phyloP scores from a whole-genome alignment of 2,113 vertebrate species.

The Upupa epops region DNA sequence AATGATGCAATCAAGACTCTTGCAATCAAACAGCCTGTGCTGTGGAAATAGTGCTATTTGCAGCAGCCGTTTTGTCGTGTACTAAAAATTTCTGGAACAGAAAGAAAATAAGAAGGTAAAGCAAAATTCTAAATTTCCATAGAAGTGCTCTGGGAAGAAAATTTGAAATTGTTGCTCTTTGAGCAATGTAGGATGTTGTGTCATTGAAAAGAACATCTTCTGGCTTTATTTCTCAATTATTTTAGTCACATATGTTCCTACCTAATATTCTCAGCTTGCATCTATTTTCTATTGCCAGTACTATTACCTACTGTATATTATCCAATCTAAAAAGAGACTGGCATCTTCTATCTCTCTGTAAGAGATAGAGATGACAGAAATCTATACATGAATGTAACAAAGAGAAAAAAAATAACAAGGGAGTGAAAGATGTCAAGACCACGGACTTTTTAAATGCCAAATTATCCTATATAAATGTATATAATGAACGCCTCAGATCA shows the following conservation, averaged over 20 bases:
- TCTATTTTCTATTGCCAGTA: constrained; percentile 68
- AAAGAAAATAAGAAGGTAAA: constrained; percentile 77
- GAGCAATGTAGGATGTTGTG: constrained; percentile 21
- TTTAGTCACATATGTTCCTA: constrained; percentile 73
- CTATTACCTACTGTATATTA: constrained; percentile 70
- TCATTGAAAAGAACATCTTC: constrained; percentile 59
- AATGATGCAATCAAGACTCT: constrained; percentile 89
- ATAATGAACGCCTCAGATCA: background rate
- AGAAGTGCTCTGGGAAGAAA: constrained; percentile 34
- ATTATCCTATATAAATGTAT: background rate
- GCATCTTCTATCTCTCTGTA: constrained; percentile 59
- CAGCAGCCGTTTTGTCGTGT: constrained; percentile 76
- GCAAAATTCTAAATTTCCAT: constrained; percentile 72
- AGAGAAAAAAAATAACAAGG: constrained; percentile 19
- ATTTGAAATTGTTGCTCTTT: constrained; percentile 55
- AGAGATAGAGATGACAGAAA: constrained; percentile 33
- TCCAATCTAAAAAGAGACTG: constrained; percentile 60
- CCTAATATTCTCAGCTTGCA: constrained; percentile 73
- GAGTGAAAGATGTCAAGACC: background rate
- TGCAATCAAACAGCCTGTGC: constrained; percentile 88
- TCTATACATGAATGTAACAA: constrained; percentile 56
- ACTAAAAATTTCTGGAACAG: constrained; percentile 80
- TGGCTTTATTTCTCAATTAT: constrained; percentile 77
- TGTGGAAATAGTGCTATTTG: constrained; percentile 81
- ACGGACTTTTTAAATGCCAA: background rate